Base-by-base conservation (phyloP, 2,113 vertebrate genomes). In the Lophotis ruficrista region DNA sequence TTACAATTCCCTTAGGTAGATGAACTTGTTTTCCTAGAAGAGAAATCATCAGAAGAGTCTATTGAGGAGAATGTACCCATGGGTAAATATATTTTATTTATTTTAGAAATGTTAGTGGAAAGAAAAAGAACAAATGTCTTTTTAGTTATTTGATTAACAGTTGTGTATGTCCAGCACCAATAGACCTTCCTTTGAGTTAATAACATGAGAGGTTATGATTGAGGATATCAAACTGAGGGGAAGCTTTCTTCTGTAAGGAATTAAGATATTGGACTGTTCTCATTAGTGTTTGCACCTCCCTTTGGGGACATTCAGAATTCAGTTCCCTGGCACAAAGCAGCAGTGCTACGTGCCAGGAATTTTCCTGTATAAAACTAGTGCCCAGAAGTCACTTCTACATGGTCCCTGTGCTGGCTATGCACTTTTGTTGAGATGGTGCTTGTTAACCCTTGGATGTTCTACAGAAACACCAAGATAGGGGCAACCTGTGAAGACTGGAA, bases 21-120 rank as follows among this genome's bases (percentile, higher is more conserved):
- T 31, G 96, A 97, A 57, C 50, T 97, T 3, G 2, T 93, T 85
- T 93, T 97, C 47, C 8, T 54, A 10, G 86, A 93, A 17, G 95
- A 96, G 14, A 61, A 31, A 51, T n/a, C 77, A 37, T 87, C 94
- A 73, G 97, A 96, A 6, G 95, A 35, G 12, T 24, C 65, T 66
- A 3, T 28, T 48, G 89, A 88, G 28, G 86, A 82, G n/a, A 20
- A 13, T 10, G n/a, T 0, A 68, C 15, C 30, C 2, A 19, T 83
- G 3, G 93, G 97, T 95, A 95, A 95, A 83, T 79, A 58, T 12
- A 54, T 43, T 58, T 76, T 8, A 24, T 51, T 83, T 90, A 65
- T 64, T 83, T 90, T 37, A 86, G 27, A 68, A 90, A 57, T n/a
- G 19, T 48, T 82, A 68, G 15, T 1, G 10, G 14, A 56, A 65